phyloP scores from a whole-genome alignment of 2,113 vertebrate species.

The Myotis lucifugus region DNA sequence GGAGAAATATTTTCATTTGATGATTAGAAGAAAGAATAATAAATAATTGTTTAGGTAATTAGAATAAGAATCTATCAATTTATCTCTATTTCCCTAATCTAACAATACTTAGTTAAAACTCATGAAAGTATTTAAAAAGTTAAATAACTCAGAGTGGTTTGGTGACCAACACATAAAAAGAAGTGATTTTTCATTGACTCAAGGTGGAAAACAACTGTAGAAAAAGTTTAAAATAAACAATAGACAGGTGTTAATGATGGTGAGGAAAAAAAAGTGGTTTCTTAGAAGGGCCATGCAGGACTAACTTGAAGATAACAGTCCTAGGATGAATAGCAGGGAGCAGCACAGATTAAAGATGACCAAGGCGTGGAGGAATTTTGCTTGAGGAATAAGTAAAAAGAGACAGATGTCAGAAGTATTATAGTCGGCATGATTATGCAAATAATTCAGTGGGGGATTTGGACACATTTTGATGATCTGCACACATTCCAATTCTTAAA shows the following conservation, averaged over 20 bases:
- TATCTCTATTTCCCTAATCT: not conserved
- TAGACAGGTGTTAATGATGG: not conserved
- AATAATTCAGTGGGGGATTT: constrained; percentile 36
- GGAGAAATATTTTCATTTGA: not conserved
- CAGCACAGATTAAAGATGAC: not conserved
- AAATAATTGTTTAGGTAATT: not conserved
- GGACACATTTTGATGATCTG: constrained; percentile 50
- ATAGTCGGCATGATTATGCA: constrained; percentile 36
- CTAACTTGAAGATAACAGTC: not conserved
- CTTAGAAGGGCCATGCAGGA: not conserved
- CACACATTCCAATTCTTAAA: constrained; percentile 1
- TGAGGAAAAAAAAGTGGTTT: not conserved
- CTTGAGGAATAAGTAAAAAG: not conserved
- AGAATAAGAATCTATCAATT: not conserved
- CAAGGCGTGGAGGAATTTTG: not conserved
- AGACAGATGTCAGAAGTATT: not conserved
- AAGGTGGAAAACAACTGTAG: not conserved
- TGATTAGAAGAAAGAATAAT: not conserved
- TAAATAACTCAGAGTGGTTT: not conserved
- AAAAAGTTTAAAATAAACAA: not conserved
- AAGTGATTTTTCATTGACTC: not conserved
- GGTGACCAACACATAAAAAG: not conserved
- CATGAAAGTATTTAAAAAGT: not conserved
- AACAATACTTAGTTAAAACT: not conserved
- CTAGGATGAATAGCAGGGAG: not conserved